phyloP scores from a whole-genome alignment of 1,140 invertebrate species.

The Philopotamus ludificatus region DNA sequence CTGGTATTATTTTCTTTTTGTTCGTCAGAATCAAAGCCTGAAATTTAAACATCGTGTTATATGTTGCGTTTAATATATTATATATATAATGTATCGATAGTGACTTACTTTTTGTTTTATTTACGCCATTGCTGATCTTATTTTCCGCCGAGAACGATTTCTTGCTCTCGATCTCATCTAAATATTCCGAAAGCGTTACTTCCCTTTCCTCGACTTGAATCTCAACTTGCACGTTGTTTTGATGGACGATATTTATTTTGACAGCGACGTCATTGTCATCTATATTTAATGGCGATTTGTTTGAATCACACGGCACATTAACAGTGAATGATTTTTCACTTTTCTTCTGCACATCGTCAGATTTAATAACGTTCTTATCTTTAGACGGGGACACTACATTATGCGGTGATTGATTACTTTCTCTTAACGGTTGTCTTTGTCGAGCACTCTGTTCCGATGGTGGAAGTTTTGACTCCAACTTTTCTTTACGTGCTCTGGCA shows the following conservation, averaged over 20 bases:
- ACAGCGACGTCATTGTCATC: conserved; percentile 50
- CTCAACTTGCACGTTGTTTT: conserved; percentile 54
- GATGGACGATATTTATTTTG: conserved; percentile 54
- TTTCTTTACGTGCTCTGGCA: conserved; percentile 53
- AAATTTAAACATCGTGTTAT: conserved; percentile 4
- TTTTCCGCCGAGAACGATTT: conserved; percentile 10
- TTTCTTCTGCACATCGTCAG: conserved; percentile 45
- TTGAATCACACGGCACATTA: conserved; percentile 43
- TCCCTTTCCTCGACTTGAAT: conserved; percentile 55
- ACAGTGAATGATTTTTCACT: conserved; percentile 48
- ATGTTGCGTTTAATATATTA: background rate
- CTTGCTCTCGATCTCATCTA: conserved; percentile 29
- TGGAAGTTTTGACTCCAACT: conserved; percentile 54
- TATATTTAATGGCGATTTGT: conserved; percentile 38
- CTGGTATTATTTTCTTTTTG: background rate
- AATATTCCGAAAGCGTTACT: conserved; percentile 31
- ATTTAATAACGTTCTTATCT: conserved; percentile 17
- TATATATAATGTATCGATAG: no score
- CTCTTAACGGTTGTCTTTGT: conserved; percentile 49
- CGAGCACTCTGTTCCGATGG: conserved; percentile 50
- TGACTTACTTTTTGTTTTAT: conserved; percentile 10
- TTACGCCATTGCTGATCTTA: background rate
- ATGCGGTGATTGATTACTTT: conserved; percentile 48
- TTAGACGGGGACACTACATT: conserved; percentile 38
- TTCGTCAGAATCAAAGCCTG: background rate